Conservation (phyloP, 2,888 invertebrate genomes). For the Drosophila niveifrons region DNA sequence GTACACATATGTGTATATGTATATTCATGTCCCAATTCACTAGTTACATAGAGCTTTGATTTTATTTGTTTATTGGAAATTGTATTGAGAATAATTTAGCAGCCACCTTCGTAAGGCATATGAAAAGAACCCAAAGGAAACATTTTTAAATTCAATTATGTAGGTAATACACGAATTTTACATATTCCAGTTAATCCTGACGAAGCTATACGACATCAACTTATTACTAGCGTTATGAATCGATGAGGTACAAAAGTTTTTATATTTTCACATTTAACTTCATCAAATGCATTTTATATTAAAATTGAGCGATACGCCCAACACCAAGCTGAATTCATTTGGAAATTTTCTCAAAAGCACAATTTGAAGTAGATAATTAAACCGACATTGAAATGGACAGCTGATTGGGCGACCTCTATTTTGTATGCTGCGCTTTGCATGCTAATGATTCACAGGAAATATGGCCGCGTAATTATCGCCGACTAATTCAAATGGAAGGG, state of each 20-base stretch:
- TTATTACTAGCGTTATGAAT: no score
- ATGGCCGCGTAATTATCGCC: slow-evolving; percentile 54
- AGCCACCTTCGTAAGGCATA: slow-evolving; percentile 12
- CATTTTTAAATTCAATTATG: slow-evolving; percentile 36
- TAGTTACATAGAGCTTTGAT: slow-evolving; percentile 72
- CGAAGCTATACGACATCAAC: no score
- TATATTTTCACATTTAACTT: no score
- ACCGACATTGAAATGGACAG: slow-evolving; percentile 6
- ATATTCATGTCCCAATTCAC: slow-evolving; percentile 55
- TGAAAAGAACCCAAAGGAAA: not conserved
- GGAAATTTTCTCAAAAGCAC: not conserved
- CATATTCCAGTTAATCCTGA: no score
- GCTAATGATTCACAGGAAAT: slow-evolving; percentile 29
- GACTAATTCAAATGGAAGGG: slow-evolving; percentile 46
- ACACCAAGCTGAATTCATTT: not conserved
- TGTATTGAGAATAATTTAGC: slow-evolving; percentile 79
- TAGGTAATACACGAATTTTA: slow-evolving; percentile 5
- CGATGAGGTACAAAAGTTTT: no score
- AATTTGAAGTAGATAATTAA: slow-evolving; percentile 9
- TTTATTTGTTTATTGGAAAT: slow-evolving; percentile 82
- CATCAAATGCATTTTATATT: not conserved
- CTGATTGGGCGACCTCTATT: slow-evolving; percentile 20
- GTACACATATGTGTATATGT: not conserved
- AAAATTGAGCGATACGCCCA: not conserved
- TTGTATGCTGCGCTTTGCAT: slow-evolving; percentile 18